Base-by-base conservation (phyloP, 2,888 invertebrate species). In the Mesorhabditis spiculigera region DNA sequence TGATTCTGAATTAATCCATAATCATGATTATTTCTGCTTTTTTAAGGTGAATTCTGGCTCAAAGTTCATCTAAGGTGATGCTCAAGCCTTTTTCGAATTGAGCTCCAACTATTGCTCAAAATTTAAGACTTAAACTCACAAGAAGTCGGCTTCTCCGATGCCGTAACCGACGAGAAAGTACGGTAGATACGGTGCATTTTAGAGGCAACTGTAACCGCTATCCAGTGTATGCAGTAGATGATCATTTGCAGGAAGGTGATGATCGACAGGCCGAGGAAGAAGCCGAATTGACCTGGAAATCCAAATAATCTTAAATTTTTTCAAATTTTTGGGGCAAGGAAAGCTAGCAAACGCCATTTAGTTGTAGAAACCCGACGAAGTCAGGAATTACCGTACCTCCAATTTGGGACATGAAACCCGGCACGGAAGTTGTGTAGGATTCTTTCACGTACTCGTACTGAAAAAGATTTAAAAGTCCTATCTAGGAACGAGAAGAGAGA, bases 381-480 rank as follows among this genome's bases (percentile, higher is more conserved):
- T n/a, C n/a, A 28, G 28, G 3, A 28, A 28, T 28, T 28, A 28
- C 28, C 28, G 28, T 28, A 69, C 82, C 82, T 68, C 82, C 82
- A 72, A 82, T 82, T 68, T 83, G 83, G 6, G 83, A 83, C 83
- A 83, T 83, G 72, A 83, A 83, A n/a, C 83, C 82, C 4, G 83
- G 83, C 5, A 83, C 78, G 8, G 83, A 81, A 10, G 81, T 82
- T 5, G 83, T 83, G 65, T 77, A 78, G n/a, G 81, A 77, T 70
- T 83, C 83, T 66, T 81, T 78, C 8, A 83, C 80, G 71, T 83
- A 78, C 65, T 83, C 83, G 69, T 82, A 83, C 81, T 81, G 65
- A 70, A 77, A 71, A 58, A 42, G 61, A 50, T 63, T 43, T 43
- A 69, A 61, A 28, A 28, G 28, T 28, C 28, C 28, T 28, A 28